Conservation (phyloP, 2,797 vertebrate genomes). For the Tapirus indicus region DNA sequence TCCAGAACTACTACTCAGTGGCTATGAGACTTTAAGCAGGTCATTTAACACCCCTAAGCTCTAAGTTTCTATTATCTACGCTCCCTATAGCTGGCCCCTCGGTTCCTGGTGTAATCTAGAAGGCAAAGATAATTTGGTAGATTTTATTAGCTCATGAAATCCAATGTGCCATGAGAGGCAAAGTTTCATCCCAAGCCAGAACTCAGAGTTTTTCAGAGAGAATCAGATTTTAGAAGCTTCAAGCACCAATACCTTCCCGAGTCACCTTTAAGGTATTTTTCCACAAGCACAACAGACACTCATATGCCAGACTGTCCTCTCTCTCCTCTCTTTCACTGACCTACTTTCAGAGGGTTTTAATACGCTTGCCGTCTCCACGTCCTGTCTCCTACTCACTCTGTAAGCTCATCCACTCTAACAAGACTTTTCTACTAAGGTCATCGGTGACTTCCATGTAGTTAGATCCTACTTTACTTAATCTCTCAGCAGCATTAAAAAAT, state of each 20-base stretch:
- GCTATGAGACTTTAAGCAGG: background rate
- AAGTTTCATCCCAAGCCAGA: background rate
- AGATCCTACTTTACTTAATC: background rate
- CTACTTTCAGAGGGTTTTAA: background rate
- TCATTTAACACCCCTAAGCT: background rate
- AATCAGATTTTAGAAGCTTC: background rate
- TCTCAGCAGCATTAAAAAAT: background rate
- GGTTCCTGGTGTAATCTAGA: background rate
- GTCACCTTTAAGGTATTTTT: background rate
- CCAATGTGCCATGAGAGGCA: background rate
- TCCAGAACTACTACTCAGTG: background rate
- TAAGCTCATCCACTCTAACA: background rate
- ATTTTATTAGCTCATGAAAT: background rate
- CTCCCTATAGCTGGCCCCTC: background rate
- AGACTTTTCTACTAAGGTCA: background rate
- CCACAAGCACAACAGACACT: background rate
- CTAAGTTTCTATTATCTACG: background rate
- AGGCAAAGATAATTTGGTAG: background rate
- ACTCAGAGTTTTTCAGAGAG: background rate
- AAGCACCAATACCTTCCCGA: background rate
- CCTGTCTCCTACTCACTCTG: background rate
- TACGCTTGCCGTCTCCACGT: background rate
- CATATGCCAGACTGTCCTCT: accelerated
- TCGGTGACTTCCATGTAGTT: background rate
- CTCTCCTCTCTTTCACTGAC: background rate